These are phyloP conservation scores for Drosophila parvula DNA, from an alignment of 1,140 invertebrate genomes.

Conservation along the genomic window DNA sequence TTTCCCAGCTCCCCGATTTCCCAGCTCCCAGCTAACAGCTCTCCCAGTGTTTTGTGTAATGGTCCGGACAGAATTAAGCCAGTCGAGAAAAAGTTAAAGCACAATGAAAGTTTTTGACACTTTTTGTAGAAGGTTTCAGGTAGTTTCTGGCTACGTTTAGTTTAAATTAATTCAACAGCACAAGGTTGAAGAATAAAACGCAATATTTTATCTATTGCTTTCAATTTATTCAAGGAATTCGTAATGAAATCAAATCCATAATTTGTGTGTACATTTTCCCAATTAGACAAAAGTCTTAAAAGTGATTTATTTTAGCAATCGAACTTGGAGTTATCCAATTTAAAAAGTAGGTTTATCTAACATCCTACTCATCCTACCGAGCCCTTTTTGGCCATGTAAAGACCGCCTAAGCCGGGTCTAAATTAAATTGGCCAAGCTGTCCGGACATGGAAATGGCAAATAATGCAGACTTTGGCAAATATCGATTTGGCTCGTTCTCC, in stretches of 20 bases:
- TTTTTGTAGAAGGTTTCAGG: slow-evolving; percentile 2
- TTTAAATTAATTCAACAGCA: not conserved
- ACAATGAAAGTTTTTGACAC: slow-evolving; percentile 1
- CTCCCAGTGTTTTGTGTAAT: slow-evolving; percentile 24
- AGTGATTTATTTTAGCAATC: not conserved
- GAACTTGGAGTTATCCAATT: not conserved
- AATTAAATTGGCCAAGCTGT: not conserved
- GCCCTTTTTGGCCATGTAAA: not conserved
- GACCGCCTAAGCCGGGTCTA: not conserved
- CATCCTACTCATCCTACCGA: not conserved
- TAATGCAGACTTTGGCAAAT: slow-evolving; percentile 37
- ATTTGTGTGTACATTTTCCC: too few species aligned
- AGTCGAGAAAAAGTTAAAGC: slow-evolving; percentile 22
- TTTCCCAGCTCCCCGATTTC: not conserved
- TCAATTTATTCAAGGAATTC: too few species aligned
- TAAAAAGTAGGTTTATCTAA: not conserved
- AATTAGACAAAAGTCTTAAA: too few species aligned
- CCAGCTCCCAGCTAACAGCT: too few species aligned
- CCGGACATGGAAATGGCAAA: slow-evolving; percentile 8
- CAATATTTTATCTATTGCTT: too few species aligned
- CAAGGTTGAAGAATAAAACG: too few species aligned
- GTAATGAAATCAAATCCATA: too few species aligned
- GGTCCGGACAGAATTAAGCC: slow-evolving; percentile 19
- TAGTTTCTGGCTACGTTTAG: not conserved
- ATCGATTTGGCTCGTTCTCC: slow-evolving; percentile 25